Base-by-base conservation (phyloP, 2,888 invertebrate species). In the Lymantria monacha region DNA sequence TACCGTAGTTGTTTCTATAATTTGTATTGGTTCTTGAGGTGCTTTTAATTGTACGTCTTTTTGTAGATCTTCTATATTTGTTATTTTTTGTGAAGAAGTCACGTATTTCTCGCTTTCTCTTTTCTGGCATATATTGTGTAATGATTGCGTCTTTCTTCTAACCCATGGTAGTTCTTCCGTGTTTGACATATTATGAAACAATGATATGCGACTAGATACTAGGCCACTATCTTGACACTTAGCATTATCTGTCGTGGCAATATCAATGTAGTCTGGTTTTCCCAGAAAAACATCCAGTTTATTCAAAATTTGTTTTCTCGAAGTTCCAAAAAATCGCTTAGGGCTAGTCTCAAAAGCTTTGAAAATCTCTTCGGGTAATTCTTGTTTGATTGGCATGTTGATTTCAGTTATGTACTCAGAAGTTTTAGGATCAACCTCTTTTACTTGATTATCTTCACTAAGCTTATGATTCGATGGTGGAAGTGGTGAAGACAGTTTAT, bases 331-430 rank as follows among this genome's bases (percentile, higher is more conserved):
- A 66, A 91, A 91, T 67, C 90, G 74, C 60, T 89, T 91, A 9
- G 91, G 91, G 59, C 90, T 91, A 12, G 89, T 91, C 79, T 91
- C 91, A 63, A 91, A 91, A 12, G 90, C 91, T 74, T 85, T 88
- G 46, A 86, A 90, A 9, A 91, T 81, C 75, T 90, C 90, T 74
- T 90, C 90, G 3, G 90, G 83, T 43, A 90, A 57, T 71, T 91
- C 90, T 64, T 84, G 87, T 70, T 84, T 90, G 9, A 74, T 64
- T 49, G 76, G 74, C 7, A 12, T 41, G 33, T 40, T 13, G 13
- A 42, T 11, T 13, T 40, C 14, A 30, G 48, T 15, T 47, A 30
- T 3, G 0, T n/a, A 7, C 37, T 41, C 41, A 7, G 11, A 7
- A 14, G 41, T 10, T 1, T 41, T 13, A 9, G 14, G 0, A 14